Conservation (phyloP, 2,888 invertebrate genomes). For the Nesidiocoris tenuis region DNA sequence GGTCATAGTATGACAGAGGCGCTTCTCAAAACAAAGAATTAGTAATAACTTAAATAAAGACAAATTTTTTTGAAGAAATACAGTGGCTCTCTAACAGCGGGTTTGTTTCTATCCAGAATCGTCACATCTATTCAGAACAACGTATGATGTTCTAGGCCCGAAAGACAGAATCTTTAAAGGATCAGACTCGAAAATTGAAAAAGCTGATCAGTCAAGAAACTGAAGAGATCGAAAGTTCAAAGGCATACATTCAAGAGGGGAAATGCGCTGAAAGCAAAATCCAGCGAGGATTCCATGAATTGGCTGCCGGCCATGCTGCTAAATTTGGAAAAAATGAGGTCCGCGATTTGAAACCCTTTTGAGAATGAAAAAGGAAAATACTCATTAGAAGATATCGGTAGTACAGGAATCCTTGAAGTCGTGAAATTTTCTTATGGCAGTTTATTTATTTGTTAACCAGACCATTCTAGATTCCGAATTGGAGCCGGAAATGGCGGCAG, state of each 20-base stretch:
- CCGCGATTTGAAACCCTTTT: no score
- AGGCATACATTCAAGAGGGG: constrained; percentile 1
- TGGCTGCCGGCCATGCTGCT: not conserved
- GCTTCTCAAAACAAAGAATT: no score
- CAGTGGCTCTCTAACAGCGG: no score
- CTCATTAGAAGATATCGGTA: no score
- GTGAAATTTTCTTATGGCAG: no score
- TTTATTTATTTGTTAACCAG: not conserved
- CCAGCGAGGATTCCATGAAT: not conserved
- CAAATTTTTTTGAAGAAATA: no score
- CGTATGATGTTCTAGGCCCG: not conserved
- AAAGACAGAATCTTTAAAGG: not conserved
- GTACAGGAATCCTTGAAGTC: no score
- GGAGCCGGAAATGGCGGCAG: constrained; percentile 21
- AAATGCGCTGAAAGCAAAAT: not conserved
- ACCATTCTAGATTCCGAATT: constrained; percentile 14
- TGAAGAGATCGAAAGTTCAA: constrained; percentile 5
- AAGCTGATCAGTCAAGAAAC: constrained; percentile 16
- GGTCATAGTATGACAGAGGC: no score
- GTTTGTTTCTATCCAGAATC: no score
- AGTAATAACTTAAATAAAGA: no score
- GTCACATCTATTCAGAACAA: not conserved
- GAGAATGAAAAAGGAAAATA: no score
- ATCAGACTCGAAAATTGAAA: not conserved
- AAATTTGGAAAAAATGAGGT: constrained; percentile 1